Conservation (phyloP, 2,888 invertebrate genomes). For the Drosophila dives region DNA sequence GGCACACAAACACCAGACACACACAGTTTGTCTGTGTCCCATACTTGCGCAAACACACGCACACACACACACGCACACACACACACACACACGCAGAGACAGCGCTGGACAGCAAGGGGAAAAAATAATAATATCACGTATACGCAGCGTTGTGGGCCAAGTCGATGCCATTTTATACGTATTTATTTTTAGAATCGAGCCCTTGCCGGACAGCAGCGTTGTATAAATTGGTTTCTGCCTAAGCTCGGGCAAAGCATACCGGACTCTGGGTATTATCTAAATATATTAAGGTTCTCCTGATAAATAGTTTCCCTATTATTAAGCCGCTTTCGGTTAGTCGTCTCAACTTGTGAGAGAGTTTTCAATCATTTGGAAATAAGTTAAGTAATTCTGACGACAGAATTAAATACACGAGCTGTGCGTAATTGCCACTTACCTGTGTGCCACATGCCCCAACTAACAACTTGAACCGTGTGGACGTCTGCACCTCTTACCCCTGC, state of each 20-base stretch:
- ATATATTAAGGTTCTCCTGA: background rate
- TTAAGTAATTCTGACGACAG: background rate
- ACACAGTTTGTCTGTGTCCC: slow-evolving; percentile 1
- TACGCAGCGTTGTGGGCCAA: slow-evolving; percentile 54
- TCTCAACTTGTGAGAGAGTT: background rate
- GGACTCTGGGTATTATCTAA: background rate
- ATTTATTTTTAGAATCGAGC: slow-evolving; percentile 56
- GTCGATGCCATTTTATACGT: slow-evolving; percentile 52
- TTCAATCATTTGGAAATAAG: slow-evolving; percentile 6
- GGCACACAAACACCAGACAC: slow-evolving; percentile 26
- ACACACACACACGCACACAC: slow-evolving; percentile 13
- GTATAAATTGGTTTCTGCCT: slow-evolving; percentile 23
- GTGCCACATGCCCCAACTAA: slow-evolving; percentile 1
- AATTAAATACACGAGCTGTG: background rate
- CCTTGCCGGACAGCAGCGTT: slow-evolving; percentile 30
- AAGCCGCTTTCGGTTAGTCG: background rate
- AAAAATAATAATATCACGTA: slow-evolving; percentile 64
- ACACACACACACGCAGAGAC: slow-evolving; percentile 3
- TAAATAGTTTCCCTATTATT: slow-evolving; percentile 1
- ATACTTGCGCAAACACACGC: slow-evolving; percentile 9
- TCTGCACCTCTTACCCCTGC: slow-evolving; percentile 1
- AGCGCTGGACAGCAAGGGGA: slow-evolving; percentile 15
- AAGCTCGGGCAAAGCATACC: background rate
- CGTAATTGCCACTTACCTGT: slow-evolving; percentile 21
- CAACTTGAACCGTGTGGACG: background rate